Percentiles rank a stretch among this genome's conserved stretches.
Conservation (phyloP, 2,797 vertebrate genomes). For the Iguana delicatissima region DNA sequence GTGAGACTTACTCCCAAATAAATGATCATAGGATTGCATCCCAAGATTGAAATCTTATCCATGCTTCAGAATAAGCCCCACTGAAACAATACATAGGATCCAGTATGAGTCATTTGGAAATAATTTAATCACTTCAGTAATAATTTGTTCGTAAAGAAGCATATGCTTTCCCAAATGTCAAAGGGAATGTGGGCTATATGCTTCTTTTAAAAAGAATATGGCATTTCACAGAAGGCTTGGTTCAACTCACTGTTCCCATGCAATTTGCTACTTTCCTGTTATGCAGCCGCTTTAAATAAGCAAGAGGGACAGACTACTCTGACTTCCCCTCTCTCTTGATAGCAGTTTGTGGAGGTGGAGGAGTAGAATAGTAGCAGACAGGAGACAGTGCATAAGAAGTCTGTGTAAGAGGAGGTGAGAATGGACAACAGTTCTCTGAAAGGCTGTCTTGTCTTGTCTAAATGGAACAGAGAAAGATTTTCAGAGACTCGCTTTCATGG, state of each 20-base stretch:
- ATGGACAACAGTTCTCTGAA: not conserved
- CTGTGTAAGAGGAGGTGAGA: too few species aligned
- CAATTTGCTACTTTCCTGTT: not conserved
- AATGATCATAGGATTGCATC: not conserved
- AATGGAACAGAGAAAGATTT: not conserved
- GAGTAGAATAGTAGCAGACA: not conserved
- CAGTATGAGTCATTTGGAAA: not conserved
- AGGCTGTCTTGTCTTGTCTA: not conserved
- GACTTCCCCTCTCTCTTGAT: not conserved
- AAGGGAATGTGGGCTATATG: not conserved
- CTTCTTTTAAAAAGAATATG: conserved; percentile 4
- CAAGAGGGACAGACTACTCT: not conserved
- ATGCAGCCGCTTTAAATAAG: not conserved
- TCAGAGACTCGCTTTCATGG: not conserved
- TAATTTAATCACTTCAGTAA: not conserved
- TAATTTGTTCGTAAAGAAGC: not conserved
- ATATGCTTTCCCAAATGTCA: not conserved
- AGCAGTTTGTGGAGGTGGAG: not conserved
- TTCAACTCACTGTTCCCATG: not conserved
- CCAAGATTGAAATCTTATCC: not conserved
- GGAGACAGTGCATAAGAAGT: not conserved
- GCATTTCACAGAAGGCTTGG: not conserved
- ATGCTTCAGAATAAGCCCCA: not conserved
- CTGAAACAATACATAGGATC: not conserved
- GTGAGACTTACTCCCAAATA: not conserved